Percentiles rank a stretch among this genome's conserved stretches.
Evolutionary conservation across 2,888 invertebrate genomes (phyloP).

Genomic region (Cataglyphis livida): DNA sequence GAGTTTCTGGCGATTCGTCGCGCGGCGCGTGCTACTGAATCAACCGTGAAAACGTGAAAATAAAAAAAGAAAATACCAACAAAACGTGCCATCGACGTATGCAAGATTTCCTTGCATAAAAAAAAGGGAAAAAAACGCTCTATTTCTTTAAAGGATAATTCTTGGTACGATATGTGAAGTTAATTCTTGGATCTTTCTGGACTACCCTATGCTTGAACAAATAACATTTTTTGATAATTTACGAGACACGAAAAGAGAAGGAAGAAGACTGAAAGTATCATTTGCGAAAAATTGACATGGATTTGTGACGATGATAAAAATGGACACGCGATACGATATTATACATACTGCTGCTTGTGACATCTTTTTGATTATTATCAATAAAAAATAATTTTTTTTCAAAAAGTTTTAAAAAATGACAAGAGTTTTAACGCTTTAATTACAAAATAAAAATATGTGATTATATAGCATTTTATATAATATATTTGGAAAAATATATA

Average conservation of each 20-base stretch:
- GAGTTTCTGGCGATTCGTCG: slow-evolving; percentile 13
- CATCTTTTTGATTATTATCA: no score
- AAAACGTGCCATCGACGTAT: not conserved
- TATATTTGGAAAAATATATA: not conserved
- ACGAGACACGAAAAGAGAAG: no score
- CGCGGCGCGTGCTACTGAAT: slow-evolving; percentile 2
- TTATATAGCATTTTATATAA: not conserved
- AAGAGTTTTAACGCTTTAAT: not conserved
- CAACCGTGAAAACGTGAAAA: slow-evolving; percentile 21
- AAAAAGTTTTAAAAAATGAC: not conserved
- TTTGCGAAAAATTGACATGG: not conserved
- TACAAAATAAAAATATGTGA: not conserved
- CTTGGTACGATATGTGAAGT: not conserved
- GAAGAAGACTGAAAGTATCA: not conserved
- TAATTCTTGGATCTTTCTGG: not conserved
- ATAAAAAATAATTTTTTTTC: not conserved
- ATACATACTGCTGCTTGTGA: no score
- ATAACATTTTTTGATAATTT: no score
- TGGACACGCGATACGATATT: no score
- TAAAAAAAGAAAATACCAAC: slow-evolving; percentile 11
- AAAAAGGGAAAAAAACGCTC: slow-evolving; percentile 9
- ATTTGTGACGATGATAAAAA: no score
- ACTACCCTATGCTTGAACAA: no score
- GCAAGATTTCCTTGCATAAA: not conserved
- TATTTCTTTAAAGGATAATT: slow-evolving; percentile 19